These are phyloP conservation scores for Amphiura filiformis DNA, from an alignment of 35 echinoderm and acorn worm species.

Conservation along the genomic window DNA sequence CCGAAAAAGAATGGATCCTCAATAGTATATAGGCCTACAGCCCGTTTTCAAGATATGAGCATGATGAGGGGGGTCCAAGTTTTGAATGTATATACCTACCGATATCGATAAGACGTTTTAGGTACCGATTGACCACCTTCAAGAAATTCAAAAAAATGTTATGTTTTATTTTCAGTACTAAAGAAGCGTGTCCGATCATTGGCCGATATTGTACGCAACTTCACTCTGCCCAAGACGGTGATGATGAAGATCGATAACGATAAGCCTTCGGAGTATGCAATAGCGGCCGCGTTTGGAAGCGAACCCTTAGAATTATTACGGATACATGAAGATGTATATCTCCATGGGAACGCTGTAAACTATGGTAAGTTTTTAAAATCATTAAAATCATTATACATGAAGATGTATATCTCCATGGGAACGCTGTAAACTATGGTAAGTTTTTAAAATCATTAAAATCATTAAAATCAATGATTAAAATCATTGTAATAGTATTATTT, in stretches of 20 bases:
- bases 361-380: conserved; percentile 53
- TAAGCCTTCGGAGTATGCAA: not conserved
- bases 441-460: no score
- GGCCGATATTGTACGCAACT: conserved; percentile 21
- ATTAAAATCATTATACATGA: conserved; percentile 29
- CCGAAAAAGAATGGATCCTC: no score
- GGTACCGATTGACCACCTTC: not conserved
- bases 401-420: conserved; percentile 49
- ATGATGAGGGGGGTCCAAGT: no score
- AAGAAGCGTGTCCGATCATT: not conserved
- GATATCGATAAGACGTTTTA: not conserved
- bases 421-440: conserved; percentile 67
- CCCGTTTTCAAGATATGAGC: no score
- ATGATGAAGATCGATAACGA: not conserved
- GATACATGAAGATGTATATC: conserved; percentile 44
- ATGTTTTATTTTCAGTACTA: not conserved
- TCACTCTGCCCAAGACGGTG: conserved; percentile 38
- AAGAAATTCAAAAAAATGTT: not conserved
- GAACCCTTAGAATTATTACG: conserved; percentile 33
- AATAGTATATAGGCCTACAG: no score
- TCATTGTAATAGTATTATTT: no score
- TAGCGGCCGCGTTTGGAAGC: not conserved
- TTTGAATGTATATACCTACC: not conserved
- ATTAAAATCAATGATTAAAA: no score
- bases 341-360: conserved; percentile 55